phyloP scores from a whole-genome alignment of 1,140 invertebrate genomes.

The Orchestia grillus region DNA sequence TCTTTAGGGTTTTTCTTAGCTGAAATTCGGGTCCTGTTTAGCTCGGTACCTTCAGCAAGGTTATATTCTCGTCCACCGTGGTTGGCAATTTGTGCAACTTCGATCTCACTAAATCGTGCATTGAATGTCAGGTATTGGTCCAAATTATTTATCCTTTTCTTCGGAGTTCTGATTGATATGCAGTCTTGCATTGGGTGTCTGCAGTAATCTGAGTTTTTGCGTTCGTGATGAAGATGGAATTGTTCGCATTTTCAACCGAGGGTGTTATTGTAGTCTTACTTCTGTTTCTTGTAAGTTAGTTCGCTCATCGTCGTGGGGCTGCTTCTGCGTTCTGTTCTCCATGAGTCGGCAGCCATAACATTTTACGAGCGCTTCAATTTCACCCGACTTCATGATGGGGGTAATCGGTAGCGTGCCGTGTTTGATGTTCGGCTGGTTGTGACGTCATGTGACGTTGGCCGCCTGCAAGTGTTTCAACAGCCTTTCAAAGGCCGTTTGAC shows the following conservation, averaged over 20 bases:
- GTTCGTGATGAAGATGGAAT: background rate
- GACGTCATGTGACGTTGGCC: background rate
- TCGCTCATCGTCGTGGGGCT: background rate
- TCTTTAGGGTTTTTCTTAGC: background rate
- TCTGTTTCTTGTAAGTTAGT: background rate
- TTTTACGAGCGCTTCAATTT: background rate
- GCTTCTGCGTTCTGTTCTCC: background rate
- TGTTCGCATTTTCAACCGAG: background rate
- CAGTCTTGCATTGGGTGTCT: background rate
- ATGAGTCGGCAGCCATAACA: background rate
- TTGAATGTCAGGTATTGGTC: background rate
- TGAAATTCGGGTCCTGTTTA: background rate
- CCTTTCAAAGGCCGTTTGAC: background rate
- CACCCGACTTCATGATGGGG: too few species aligned
- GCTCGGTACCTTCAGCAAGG: background rate
- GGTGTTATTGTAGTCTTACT: background rate
- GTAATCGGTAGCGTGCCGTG: background rate
- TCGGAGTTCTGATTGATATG: background rate
- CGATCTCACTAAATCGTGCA: background rate
- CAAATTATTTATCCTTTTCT: background rate
- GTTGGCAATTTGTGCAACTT: constrained; percentile 8
- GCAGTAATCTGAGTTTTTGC: background rate
- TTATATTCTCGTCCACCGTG: background rate
- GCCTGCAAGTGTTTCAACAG: background rate
- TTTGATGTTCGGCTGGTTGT: background rate